phyloP scores from a whole-genome alignment of 2,888 invertebrate species.

The Himalopsyche tibetana region DNA sequence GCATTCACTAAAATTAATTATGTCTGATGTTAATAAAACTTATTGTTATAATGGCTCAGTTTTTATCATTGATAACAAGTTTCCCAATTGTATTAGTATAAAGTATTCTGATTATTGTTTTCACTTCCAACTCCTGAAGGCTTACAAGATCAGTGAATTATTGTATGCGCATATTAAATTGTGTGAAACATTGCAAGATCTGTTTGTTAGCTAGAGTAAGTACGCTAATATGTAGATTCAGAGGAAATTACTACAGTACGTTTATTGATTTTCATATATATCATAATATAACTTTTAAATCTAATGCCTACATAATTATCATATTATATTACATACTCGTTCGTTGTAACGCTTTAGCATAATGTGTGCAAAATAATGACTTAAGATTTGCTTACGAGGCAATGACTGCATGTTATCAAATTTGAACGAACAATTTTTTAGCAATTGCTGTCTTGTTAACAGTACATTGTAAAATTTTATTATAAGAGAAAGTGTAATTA shows the following conservation, averaged over 20 bases:
- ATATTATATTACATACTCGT: neutral
- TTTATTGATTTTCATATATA: neutral
- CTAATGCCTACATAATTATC: neutral
- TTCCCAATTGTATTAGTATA: no score
- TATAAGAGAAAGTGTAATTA: conserved; percentile 3
- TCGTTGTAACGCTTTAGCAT: conserved; percentile 1
- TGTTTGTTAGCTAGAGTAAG: neutral
- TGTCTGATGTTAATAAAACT: neutral
- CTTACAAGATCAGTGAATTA: no score
- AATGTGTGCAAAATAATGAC: conserved; percentile 24
- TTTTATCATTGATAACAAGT: neutral
- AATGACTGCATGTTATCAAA: neutral
- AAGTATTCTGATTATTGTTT: no score
- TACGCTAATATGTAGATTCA: neutral
- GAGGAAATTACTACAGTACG: neutral
- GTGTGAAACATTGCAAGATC: no score
- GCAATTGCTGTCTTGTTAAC: neutral
- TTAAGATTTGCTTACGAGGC: neutral
- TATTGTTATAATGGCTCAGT: neutral
- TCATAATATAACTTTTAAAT: conserved; percentile 20
- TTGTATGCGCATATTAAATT: no score
- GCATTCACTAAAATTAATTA: neutral
- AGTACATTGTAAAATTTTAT: neutral
- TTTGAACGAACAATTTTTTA: neutral
- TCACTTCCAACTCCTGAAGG: no score